Conservation (phyloP, 2,113 vertebrate species). For the Scolopax mira region DNA sequence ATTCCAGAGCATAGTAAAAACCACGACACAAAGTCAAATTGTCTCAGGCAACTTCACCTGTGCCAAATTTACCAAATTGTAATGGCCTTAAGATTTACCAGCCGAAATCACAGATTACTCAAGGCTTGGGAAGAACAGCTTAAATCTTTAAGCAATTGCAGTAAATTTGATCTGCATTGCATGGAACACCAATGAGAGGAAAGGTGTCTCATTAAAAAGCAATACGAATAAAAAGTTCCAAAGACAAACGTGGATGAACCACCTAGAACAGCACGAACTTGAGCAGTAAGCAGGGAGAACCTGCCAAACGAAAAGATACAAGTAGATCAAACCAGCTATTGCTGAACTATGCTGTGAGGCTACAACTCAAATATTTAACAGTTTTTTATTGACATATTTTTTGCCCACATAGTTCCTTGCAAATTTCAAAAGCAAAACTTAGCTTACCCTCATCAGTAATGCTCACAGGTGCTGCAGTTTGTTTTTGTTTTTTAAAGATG, state of each 20-base stretch:
- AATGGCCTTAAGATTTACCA: neutral
- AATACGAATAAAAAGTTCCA: neutral
- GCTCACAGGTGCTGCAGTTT: conserved; percentile 49
- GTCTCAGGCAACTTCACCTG: neutral
- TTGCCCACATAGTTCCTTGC: conserved; percentile 33
- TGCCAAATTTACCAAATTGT: neutral
- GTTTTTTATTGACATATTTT: conserved; percentile 51
- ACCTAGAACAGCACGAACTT: neutral
- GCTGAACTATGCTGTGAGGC: conserved; percentile 28
- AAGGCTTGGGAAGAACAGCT: neutral
- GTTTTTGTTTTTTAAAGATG: conserved; percentile 40
- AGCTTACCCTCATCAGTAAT: conserved; percentile 6
- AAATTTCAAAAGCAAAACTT: conserved; percentile 49
- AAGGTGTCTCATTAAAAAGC: conserved; percentile 21
- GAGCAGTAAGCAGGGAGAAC: conserved; percentile 2
- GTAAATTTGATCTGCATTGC: neutral
- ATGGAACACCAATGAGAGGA: neutral
- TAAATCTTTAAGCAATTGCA: neutral
- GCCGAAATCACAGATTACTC: neutral
- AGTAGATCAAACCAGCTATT: conserved; percentile 39
- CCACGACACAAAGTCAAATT: neutral
- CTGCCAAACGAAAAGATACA: conserved; percentile 24
- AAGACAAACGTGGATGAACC: neutral
- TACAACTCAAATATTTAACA: conserved; percentile 61
- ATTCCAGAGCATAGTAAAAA: conserved; percentile 5